phyloP scores from a whole-genome alignment of 2,888 invertebrate genomes.

The Oligia latruncula region DNA sequence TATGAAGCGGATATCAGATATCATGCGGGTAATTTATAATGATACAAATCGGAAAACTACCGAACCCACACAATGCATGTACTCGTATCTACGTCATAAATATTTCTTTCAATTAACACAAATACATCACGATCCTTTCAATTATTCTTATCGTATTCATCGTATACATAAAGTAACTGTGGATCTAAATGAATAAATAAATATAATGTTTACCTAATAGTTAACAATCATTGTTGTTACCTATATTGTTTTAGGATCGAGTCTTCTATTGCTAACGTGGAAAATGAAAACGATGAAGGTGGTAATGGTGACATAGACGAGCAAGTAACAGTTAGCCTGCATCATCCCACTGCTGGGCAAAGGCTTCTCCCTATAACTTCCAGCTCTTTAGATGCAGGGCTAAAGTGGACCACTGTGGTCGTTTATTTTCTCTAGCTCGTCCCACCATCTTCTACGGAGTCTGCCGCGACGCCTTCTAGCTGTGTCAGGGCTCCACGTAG shows the following conservation, averaged over 20 bases:
- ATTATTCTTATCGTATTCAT: constrained; percentile 5
- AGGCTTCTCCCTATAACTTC: not conserved
- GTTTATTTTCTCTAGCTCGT: not conserved
- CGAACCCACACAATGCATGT: constrained; percentile 18
- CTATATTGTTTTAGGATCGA: no score
- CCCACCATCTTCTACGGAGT: not conserved
- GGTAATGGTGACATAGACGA: not conserved
- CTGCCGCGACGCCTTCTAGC: not conserved
- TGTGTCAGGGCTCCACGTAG: not conserved
- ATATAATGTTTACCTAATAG: not conserved
- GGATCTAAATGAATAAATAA: constrained; percentile 12
- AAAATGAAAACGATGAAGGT: not conserved
- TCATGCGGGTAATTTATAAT: constrained; percentile 13
- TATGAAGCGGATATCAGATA: constrained; percentile 26
- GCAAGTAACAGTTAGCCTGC: not conserved
- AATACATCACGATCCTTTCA: constrained; percentile 20
- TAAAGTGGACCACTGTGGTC: not conserved
- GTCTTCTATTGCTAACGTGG: not conserved
- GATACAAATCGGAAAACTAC: constrained; percentile 46
- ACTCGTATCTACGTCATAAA: constrained; percentile 3
- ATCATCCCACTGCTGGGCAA: not conserved
- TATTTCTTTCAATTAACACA: constrained; percentile 22
- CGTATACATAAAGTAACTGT: constrained; percentile 9
- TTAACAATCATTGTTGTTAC: constrained; percentile 1
- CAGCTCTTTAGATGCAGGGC: not conserved